Evolutionary conservation across 2,888 invertebrate genomes (phyloP), one percentile per base, ranked within the genome.

Genomic region (Phyllotreta striolata): DNA sequence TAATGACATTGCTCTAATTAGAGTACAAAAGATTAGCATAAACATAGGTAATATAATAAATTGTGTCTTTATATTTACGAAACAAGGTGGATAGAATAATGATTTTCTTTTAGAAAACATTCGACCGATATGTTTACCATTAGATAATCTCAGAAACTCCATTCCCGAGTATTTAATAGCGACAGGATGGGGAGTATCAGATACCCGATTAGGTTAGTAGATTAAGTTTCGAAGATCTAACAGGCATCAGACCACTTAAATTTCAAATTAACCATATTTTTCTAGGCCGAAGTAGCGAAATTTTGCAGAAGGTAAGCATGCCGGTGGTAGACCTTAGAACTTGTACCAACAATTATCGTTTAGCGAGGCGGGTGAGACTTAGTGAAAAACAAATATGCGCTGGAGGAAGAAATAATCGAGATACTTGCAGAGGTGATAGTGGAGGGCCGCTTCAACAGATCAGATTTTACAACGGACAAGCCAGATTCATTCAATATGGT

Each of bases 111-210:
- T 81, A 75, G 76, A 70, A 39, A 84, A 77, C 60, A 81, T 79
- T 1, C 78, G 77, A 64, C 83, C 85, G 2, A 80, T 85, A 66
- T 85, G 85, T 68, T 64, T 85, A 56, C 85, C 85, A 1, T 62
- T 76, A 6, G 44, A 67, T 10, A 56, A 69, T 10, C 66, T 77
- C 44, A 66, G 68, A 49, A 74, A 73, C 12, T 78, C 77, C 51
- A 77, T 81, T 51, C 83, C 85, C 52, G 81, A 82, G 6, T 83
- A 84, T 3, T 85, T 87, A 69, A 84, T 86, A 55, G 89, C 90
- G 0, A 89, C 91, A 4, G 92, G 92, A 0, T 92, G 92, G 91
- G 92, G 92, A 35, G 85, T 86, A 71, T 89, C 88, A 41, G 87
- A 88, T 78, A 59, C 61, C n/a, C n/a, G n/a, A n/a, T n/a, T n/a